Evolutionary conservation across 2,113 vertebrate species (phyloP).

Genomic region (Geococcyx californianus): DNA sequence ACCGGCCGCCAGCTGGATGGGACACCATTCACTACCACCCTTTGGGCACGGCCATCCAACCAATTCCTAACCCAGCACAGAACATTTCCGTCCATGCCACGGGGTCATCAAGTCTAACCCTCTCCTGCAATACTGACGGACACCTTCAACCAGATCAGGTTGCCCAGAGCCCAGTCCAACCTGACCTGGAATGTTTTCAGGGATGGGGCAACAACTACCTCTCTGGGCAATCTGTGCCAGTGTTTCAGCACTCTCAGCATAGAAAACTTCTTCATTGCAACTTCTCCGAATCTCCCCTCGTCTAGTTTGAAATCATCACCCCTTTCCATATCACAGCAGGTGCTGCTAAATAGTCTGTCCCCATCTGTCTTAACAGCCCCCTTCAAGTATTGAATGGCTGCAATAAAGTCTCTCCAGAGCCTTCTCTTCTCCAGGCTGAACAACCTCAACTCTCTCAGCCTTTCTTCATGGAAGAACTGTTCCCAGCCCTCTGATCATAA

Average conservation of each 20-base stretch:
- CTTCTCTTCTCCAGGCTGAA: neutral
- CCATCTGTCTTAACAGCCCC: too few species aligned
- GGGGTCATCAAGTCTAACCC: accelerated
- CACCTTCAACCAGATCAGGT: neutral
- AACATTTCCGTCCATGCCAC: too few species aligned
- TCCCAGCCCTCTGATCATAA: neutral
- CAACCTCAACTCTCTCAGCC: neutral
- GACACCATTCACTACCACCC: too few species aligned
- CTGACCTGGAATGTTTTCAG: neutral
- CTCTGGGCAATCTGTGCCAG: neutral
- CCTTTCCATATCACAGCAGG: accelerated
- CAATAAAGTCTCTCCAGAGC: neutral
- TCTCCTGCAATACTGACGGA: neutral
- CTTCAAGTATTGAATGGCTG: accelerated
- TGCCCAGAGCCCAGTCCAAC: neutral
- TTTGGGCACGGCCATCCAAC: too few species aligned
- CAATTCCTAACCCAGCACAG: too few species aligned
- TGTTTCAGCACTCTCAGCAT: accelerated
- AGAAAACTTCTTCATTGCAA: neutral
- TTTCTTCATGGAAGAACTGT: accelerated
- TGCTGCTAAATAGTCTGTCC: neutral
- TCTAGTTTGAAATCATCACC: neutral
- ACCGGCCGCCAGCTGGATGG: too few species aligned
- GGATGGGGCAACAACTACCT: neutral
- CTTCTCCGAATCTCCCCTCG: neutral